A percentile compares a stretch with the other conserved stretches of the same genome.
Evolutionary conservation across 1,140 invertebrate species (phyloP).

Genomic region (Ceratosolen fusciceps): DNA sequence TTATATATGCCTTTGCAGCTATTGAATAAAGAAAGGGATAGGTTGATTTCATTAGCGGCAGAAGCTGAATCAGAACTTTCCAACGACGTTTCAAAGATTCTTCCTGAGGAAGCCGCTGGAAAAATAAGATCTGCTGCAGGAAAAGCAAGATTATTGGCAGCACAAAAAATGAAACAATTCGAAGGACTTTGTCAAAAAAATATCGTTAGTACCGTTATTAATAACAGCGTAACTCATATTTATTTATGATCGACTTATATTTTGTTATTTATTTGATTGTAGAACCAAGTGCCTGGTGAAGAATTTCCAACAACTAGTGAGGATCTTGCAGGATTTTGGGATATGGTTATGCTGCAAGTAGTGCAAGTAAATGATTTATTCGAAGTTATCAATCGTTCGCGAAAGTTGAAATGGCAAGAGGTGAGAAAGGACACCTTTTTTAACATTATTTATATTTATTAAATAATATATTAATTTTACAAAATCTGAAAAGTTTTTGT

Average conservation of each 20-base stretch:
- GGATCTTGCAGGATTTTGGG: constrained; percentile 96
- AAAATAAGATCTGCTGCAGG: constrained; percentile 89
- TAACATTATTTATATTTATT: no score
- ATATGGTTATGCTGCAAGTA: constrained; percentile 94
- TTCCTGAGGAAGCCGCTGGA: constrained; percentile 85
- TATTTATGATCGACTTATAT: neutral
- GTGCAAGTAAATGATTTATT: constrained; percentile 86
- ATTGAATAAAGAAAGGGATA: constrained; percentile 80
- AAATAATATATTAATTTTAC: no score
- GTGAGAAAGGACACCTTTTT: constrained; percentile 51
- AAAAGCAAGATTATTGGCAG: constrained; percentile 89
- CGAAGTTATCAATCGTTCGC: constrained; percentile 80
- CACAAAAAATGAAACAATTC: constrained; percentile 96
- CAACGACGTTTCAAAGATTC: constrained; percentile 51
- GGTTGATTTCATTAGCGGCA: constrained; percentile 78
- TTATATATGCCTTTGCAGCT: constrained; percentile 70
- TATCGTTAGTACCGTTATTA: constrained; percentile 75
- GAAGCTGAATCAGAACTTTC: constrained; percentile 79
- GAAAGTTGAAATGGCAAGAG: constrained; percentile 82
- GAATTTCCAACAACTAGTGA: constrained; percentile 89
- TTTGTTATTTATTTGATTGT: constrained; percentile 47
- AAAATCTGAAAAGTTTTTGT: no score
- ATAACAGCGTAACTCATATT: neutral
- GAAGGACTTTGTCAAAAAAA: constrained; percentile 87
- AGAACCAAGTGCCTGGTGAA: constrained; percentile 81